Base-by-base conservation (phyloP, 2,797 vertebrate species). In the Cottoperca gobio region DNA sequence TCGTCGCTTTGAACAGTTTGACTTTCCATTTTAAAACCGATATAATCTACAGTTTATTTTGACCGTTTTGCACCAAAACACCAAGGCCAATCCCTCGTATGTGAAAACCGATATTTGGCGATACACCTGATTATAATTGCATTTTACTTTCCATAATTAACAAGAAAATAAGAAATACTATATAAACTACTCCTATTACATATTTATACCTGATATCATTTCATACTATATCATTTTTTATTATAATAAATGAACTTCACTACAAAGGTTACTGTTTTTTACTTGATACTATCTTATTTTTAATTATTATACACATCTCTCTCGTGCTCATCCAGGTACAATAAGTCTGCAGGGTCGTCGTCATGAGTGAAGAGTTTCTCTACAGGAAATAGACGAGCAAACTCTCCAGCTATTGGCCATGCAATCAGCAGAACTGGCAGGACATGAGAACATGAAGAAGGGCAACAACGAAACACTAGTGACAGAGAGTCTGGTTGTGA, bases 271-370 rank as follows among this genome's bases (percentile, higher is more conserved):
- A 7, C 59, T 12, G 24, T 31, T 28, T 10, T 23, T 39, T 14
- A 54, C 10, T 11, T 49, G 4, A n/a, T 21, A 49, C 6, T 5
- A 5, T 54, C 8, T 31, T 54, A 9, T 12, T 19, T 53, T 28
- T 9, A 28, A 28, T 52, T 12, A 8, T 14, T 12, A 31, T 31
- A 19, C 19, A 53, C 6, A 6, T n/a, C 8, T 39, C 37, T 42
- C 7, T 60, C 21, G 1, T 17, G 28, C 28, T 74, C 69, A 17
- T 46, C 64, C 64, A 64, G 45, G 64, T 17, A n/a, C 26, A 26
- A 10, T 19, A 19, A 10, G 21, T 48, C 53, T 21, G 14, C 13
- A n/a, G 33, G 40, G 9, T 52, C 19, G 7, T 40, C 17, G 43
- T 39, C 39, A 26, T 9, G 23, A 17, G 6, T 21, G 11, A 16